Base-by-base conservation (phyloP, 1,140 invertebrate genomes). In the Cotesia chilonis region DNA sequence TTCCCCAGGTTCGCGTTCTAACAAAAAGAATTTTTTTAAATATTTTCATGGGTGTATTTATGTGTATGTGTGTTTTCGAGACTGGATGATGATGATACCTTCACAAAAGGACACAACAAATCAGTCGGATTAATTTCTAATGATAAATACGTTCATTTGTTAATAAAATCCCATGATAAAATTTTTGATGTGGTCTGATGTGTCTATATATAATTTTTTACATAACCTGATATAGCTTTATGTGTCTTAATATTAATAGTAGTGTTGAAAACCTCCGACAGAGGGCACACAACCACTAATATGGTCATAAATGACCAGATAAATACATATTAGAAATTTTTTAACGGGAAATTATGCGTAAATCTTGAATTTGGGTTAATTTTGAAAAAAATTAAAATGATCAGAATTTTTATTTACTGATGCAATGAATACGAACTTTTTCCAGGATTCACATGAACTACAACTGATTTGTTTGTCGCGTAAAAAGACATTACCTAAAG, bases 1-100 rank as follows among this genome's bases (percentile, higher is more conserved):
- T 81, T 78, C 77, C 74, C 55, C 69, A 65, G 70, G 74, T 75
- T 77, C 74, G 77, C 74, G 71, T 75, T 66, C 54, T 73, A 73
- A 77, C 79, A 76, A 81, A 81, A 80, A 81, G 80, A 77, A 75
- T 66, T 68, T 78, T 72, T 71, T 73, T 7, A 37, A 60, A 54
- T 35, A 51, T 55, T 17, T 28, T 28, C 28, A 28, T 28, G 28
- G 28, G 1, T 28, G 28, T 28, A 28, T 28, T 28, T 47, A 47
- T 10, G 1, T 47, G 41, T 47, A 47, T 47, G 5, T 6, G 5
- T 47, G 41, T 47, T 9, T 10, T 10, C 20, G 20, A 6, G 12
- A 4, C 12, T 28, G 28, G 28, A 28, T 28, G 28, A 64, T 38
- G 51, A 70, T 69, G 69, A 73, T 65, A 65, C 38, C 55, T 47